phyloP scores from a whole-genome alignment of 2,113 vertebrate species.

The Vireo altiloquus region DNA sequence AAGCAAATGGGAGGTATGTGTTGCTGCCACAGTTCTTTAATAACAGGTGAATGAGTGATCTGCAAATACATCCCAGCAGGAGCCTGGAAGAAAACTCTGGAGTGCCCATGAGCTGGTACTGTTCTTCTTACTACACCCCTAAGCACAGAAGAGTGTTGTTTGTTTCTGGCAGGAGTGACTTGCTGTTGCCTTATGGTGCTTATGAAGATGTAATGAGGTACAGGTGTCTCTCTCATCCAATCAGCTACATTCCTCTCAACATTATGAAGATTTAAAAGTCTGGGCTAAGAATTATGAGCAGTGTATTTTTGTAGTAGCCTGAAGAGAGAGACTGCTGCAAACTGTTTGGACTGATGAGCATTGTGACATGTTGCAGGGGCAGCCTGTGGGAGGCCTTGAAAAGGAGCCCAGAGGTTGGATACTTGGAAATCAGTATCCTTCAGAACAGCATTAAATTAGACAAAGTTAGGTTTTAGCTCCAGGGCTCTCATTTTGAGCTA shows the following conservation, averaged over 20 bases:
- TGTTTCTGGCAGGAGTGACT: not conserved
- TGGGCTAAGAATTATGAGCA: not conserved
- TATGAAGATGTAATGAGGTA: not conserved
- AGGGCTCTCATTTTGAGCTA: not conserved
- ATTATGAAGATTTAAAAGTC: not conserved
- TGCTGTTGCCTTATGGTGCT: not conserved
- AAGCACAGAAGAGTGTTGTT: not conserved
- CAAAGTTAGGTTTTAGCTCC: not conserved
- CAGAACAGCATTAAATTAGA: not conserved
- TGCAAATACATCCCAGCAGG: not conserved
- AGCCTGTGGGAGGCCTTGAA: not conserved
- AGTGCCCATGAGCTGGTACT: not conserved
- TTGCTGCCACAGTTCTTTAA: not conserved
- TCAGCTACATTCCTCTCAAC: not conserved
- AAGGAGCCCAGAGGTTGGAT: not conserved
- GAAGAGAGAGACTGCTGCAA: not conserved
- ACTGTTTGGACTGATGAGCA: not conserved
- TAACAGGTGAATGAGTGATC: not conserved
- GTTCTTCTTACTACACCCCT: not conserved
- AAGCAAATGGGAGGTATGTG: slow-evolving; percentile 89
- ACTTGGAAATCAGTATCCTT: not conserved
- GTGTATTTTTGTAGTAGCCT: not conserved
- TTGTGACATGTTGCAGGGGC: not conserved
- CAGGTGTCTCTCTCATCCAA: not conserved
- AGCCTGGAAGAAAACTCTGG: not conserved